Base-by-base conservation (phyloP, 2,888 invertebrate species). In the Brenthis hecate region DNA sequence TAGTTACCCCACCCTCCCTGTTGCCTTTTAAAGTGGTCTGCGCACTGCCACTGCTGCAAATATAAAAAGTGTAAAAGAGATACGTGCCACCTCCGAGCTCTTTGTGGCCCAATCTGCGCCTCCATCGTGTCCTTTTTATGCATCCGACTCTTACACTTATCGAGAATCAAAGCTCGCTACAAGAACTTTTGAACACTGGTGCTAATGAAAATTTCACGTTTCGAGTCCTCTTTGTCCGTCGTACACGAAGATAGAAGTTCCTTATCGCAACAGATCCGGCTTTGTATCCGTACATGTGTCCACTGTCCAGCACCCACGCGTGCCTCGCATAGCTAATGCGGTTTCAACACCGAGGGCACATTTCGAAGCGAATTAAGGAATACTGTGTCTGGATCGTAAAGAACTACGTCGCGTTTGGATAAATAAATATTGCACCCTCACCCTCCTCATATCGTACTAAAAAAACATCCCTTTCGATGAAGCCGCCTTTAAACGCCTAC, bases 401-500 rank as follows among this genome's bases (percentile, higher is more conserved):
- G 87, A 88, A 88, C 86, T 84, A 85, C 87, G 82, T 83, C 84
- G 86, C 83, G 86, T 86, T 85, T 84, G 80, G 86, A 92, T 91
- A 92, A 92, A 92, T 92, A 92, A 92, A 92, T 92, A 91, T 89
- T 91, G 91, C 91, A 91, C 92, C 92, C 92, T 92, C 92, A 85
- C 92, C 92, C 92, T 91, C 87, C 80, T 84, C 79, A 87, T 90
- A 87, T 88, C 84, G 88, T 84, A 85, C 88, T 89, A 92, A 92
- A 92, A 92, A 92, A 92, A 92, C 92, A 92, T 92, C 92, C 92
- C 92, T 92, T 92, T 91, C 87, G 86, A 80, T 86, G 87, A 89
- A 88, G 91, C 91, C 87, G 91, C 89, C 92, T 92, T 92, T 92
- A 92, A 92, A 92, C 91, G 92, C 91, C 92, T 92, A 92, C 92